A percentile compares a stretch with the other conserved stretches of the same genome.
phyloP scores from a whole-genome alignment of 2,797 vertebrate genomes.

The Hyperoplus lanceolatus region DNA sequence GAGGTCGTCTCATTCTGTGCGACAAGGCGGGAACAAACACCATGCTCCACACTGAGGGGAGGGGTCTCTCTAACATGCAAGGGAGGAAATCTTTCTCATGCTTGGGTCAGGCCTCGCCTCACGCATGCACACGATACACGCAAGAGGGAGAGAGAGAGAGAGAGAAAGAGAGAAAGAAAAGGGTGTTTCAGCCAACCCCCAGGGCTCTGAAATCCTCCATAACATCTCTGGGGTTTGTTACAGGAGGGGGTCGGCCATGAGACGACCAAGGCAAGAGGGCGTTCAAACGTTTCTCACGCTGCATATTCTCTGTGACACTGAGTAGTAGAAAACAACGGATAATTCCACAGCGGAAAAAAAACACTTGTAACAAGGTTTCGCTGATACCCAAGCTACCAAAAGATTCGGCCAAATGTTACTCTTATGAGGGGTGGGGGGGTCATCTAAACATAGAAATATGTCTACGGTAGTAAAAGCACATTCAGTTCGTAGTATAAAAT shows the following conservation, averaged over 20 bases:
- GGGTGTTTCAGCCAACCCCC: slow-evolving; percentile 24
- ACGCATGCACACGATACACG: slow-evolving; percentile 82
- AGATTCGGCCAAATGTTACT: slow-evolving; percentile 75
- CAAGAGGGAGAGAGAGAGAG: neutral
- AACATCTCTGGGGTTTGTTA: slow-evolving; percentile 40
- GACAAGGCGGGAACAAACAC: slow-evolving; percentile 44
- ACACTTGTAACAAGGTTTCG: slow-evolving; percentile 77
- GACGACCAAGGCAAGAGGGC: slow-evolving; percentile 75
- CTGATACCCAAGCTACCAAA: slow-evolving; percentile 83
- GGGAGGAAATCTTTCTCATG: slow-evolving; percentile 75
- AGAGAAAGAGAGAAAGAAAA: slow-evolving; percentile 33
- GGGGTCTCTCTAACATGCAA: slow-evolving; percentile 64
- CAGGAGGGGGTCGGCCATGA: slow-evolving; percentile 60
- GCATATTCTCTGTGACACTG: slow-evolving; percentile 76
- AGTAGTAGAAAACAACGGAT: slow-evolving; percentile 77
- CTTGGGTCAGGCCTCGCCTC: slow-evolving; percentile 74
- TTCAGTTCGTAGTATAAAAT: slow-evolving; percentile 90
- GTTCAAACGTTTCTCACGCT: slow-evolving; percentile 62
- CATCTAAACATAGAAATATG: slow-evolving; percentile 80
- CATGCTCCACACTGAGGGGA: slow-evolving; percentile 61
- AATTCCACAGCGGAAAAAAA: slow-evolving; percentile 63
- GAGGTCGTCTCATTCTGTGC: slow-evolving; percentile 52
- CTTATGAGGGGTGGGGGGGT: slow-evolving; percentile 38
- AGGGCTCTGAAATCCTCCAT: slow-evolving; percentile 49
- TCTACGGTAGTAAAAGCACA: slow-evolving; percentile 88